Base-by-base conservation (phyloP, 2,888 invertebrate species). In the Drosophila ustulata region DNA sequence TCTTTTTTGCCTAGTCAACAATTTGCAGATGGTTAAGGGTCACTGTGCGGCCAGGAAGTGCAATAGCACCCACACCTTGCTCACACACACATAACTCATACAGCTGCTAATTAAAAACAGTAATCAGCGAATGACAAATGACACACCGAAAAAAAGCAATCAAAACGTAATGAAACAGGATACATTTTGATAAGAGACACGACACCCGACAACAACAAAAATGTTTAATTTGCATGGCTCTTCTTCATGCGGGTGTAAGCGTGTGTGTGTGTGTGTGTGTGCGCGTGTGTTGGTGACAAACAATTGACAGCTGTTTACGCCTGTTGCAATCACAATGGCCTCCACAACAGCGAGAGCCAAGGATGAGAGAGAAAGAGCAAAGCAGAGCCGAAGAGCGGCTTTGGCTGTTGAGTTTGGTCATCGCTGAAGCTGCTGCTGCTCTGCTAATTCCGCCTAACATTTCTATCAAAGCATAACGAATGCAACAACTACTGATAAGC, bases 301-400 rank as follows among this genome's bases (percentile, higher is more conserved):
- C 82, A 82, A 67, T 73, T 75, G 72, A 86, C 83, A 83, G 83
- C 89, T 83, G 88, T 83, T 88, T 82, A 71, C 66, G 83, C 88
- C 83, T 88, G 86, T 83, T 86, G 62, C 47, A 66, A 49, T 61
- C 56, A 56, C 58, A 64, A 59, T 63, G 47, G 32, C 47, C 64
- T 56, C 56, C 61, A 59, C 50, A 49, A 34, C 41, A 28, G 63
- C 46, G 45, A 71, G 63, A 70, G 63, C 56, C 28, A 46, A 70
- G 63, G 63, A 67, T 26, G 34, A 46, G 47, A 52, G 59, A 11
- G 59, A 23, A 25, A 39, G 46, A 30, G 28, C 30, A 7, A 32
- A 18, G 18, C 34, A 39, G n/a, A 37, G 11, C 6, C 26, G 32
- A 52, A 45, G 53, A 18, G 59, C 37, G 43, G 34, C 43, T 47